Conservation (phyloP, 2,888 invertebrate species). For the Erynnis tages region DNA sequence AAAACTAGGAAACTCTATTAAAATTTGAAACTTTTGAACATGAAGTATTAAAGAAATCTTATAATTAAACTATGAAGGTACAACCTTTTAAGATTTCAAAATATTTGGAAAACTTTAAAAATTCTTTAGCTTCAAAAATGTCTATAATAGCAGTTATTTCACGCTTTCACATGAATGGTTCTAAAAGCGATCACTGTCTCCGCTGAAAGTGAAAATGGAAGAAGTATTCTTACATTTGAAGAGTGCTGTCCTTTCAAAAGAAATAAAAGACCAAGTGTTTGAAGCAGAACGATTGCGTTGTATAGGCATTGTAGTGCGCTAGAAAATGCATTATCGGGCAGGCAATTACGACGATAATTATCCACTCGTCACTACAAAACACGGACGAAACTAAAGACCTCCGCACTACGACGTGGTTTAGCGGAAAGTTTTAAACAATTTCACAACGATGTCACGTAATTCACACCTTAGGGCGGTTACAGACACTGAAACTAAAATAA, state of each 20-base stretch:
- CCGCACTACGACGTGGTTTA: conserved; percentile 11
- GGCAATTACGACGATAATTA: conserved; percentile 22
- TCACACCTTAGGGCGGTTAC: conserved; percentile 30
- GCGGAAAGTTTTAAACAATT: conserved; percentile 31
- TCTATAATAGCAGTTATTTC: not conserved
- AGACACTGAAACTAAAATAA: no score
- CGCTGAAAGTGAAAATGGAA: conserved; percentile 21
- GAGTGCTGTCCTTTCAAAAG: conserved; percentile 21
- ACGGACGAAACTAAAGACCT: conserved; percentile 21
- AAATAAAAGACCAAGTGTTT: conserved; percentile 21
- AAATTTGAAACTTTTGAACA: no score
- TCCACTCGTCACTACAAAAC: conserved; percentile 17
- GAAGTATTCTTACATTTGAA: conserved; percentile 17
- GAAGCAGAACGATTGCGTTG: conserved; percentile 22
- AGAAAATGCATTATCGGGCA: conserved; percentile 26
- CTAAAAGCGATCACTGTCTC: conserved; percentile 19
- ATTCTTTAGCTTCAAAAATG: not conserved
- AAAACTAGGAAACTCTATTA: no score
- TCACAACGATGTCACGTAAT: conserved; percentile 31
- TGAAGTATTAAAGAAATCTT: no score
- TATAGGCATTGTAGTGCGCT: conserved; percentile 23
- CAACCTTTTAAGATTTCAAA: no score
- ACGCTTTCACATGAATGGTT: conserved; percentile 3
- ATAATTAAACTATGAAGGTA: no score
- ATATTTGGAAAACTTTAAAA: no score